Conservation (phyloP, 2,797 vertebrate species). For the Poecilia picta region DNA sequence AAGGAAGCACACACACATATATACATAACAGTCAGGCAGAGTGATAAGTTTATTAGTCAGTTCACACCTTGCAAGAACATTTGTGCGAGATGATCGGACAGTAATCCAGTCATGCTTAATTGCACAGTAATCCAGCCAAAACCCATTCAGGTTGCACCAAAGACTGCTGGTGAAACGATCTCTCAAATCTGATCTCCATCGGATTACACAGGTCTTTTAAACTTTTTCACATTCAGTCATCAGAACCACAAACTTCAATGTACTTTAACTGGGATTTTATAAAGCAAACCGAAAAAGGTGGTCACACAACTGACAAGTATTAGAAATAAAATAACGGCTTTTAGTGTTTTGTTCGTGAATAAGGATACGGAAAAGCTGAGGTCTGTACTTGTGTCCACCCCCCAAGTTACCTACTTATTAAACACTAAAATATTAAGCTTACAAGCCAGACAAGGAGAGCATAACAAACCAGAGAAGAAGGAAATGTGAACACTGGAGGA, state of each 20-base stretch:
- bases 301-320: neutral
- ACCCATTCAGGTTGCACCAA: slow-evolving; percentile 3
- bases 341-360: neutral
- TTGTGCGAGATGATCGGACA: slow-evolving; percentile 24
- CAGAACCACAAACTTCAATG: neutral
- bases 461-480: neutral
- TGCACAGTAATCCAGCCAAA: slow-evolving; percentile 49
- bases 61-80: slow-evolving; percentile 52
- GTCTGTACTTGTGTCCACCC: no score
- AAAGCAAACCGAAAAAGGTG: no score
- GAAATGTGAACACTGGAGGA: neutral
- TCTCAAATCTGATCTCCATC: neutral
- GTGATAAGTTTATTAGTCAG: slow-evolving; percentile 61
- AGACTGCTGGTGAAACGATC: neutral
- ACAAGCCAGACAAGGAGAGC: neutral
- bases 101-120: slow-evolving; percentile 43
- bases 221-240: neutral
- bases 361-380: neutral
- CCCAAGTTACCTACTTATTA: neutral
- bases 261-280: neutral
- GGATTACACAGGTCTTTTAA: neutral
- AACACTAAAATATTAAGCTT: neutral
- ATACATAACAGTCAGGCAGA: slow-evolving; percentile 32
- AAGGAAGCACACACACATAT: slow-evolving; percentile 37
- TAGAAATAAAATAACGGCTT: neutral